Evolutionary conservation across 2,113 vertebrate species (phyloP).

Genomic region (Oryzias melastigma): DNA sequence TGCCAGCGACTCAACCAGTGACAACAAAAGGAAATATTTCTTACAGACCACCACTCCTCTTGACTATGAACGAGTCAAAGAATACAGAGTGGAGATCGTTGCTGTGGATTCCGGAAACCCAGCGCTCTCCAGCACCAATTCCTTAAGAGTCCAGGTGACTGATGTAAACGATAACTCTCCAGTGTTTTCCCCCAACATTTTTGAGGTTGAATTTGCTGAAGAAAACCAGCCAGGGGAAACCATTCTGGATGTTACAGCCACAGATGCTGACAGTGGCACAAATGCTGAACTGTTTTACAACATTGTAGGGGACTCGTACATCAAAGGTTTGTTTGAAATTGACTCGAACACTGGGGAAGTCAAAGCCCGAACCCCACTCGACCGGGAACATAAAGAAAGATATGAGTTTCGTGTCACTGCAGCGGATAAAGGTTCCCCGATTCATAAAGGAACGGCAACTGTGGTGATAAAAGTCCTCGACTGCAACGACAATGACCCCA

Average conservation of each 20-base stretch:
- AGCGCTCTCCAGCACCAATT: conserved; percentile 95
- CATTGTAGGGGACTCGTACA: conserved; percentile 85
- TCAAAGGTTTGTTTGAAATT: conserved; percentile 91
- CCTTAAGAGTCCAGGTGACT: conserved; percentile 93
- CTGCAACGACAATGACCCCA: conserved; percentile 97
- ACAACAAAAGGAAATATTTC: conserved; percentile 98
- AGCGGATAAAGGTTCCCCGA: conserved; percentile 91
- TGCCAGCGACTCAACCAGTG: conserved; percentile 90
- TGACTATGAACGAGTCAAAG: conserved; percentile 89
- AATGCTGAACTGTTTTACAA: conserved; percentile 92
- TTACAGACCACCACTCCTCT: conserved; percentile 95
- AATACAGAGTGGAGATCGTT: conserved; percentile 94
- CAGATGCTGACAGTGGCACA: conserved; percentile 91
- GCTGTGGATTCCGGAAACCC: conserved; percentile 96
- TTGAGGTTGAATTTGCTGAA: conserved; percentile 91
- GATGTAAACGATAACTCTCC: conserved; percentile 95
- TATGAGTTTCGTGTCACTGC: conserved; percentile 94
- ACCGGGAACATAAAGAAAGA: conserved; percentile 90
- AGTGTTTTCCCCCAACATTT: conserved; percentile 88
- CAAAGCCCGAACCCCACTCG: conserved; percentile 87
- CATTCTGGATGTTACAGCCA: conserved; percentile 89
- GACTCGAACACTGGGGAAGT: conserved; percentile 89
- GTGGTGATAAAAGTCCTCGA: conserved; percentile 93
- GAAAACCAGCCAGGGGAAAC: conserved; percentile 91
- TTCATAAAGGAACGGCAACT: conserved; percentile 91